Evolutionary conservation across 2,113 vertebrate species (phyloP).

Genomic region (Oncorhynchus kisutch): DNA sequence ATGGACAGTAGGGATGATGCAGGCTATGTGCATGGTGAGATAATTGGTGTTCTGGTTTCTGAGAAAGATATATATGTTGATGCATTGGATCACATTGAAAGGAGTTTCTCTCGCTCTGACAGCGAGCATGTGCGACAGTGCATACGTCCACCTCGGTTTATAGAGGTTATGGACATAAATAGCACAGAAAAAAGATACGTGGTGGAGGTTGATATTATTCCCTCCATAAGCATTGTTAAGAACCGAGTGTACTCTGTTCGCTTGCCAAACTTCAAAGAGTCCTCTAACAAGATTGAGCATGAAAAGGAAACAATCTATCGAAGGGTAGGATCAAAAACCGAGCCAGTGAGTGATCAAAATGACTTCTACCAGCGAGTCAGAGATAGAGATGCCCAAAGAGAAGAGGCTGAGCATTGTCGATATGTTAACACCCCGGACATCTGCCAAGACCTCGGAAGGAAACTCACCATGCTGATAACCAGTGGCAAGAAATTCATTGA

Average conservation of each 20-base stretch:
- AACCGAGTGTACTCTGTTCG: conserved; percentile 63
- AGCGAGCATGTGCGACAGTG: conserved; percentile 68
- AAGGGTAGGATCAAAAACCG: conserved; percentile 76
- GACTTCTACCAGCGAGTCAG: conserved; percentile 61
- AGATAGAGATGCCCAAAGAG: conserved; percentile 70
- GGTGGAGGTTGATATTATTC: conserved; percentile 81
- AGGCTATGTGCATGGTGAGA: conserved; percentile 71
- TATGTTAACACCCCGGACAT: conserved; percentile 23
- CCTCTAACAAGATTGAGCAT: conserved; percentile 60
- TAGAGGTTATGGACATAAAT: conserved; percentile 73
- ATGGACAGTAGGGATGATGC: conserved; percentile 71
- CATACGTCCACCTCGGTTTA: conserved; percentile 76
- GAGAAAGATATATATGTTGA: conserved; percentile 70
- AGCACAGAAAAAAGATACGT: conserved; percentile 75
- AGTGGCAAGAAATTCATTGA: conserved; percentile 78
- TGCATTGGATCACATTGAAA: conserved; percentile 73
- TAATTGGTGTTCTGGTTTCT: conserved; percentile 70
- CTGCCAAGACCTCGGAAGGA: conserved; percentile 71
- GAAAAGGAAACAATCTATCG: conserved; percentile 63
- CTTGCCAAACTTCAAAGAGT: conserved; percentile 75
- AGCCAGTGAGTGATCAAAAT: conserved; percentile 56
- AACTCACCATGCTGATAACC: conserved; percentile 72
- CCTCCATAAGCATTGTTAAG: conserved; percentile 62
- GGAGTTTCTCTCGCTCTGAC: conserved; percentile 47
- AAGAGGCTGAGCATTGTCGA: conserved; percentile 65